Evolutionary conservation across 1,140 invertebrate genomes (phyloP), one percentile per base, ranked within the genome.

Genomic region (Halesus radiatus): DNA sequence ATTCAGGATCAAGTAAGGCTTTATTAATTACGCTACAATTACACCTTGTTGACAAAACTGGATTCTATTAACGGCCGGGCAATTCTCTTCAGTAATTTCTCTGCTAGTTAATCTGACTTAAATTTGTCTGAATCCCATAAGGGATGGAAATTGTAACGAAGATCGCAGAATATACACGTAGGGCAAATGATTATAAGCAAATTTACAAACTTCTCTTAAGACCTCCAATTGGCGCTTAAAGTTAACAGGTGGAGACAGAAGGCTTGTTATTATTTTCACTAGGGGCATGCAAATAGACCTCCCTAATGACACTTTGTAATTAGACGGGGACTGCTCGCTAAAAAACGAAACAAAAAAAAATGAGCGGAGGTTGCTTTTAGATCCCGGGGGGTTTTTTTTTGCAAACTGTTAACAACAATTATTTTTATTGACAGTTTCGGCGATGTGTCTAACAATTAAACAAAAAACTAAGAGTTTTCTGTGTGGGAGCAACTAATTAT

Each of bases 221-320:
- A 66, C 62, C 62, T 66, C 22, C 22, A 66, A 66, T 66, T 26
- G 62, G 29, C 22, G 62, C 13, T n/a, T 26, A 2, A 66, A 66
- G 23, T 66, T 16, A 29, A 32, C 29, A 66, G 62, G 62, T 29
- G 26, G 15, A 64, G 29, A 15, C 26, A 16, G 23, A 45, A 32
- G 62, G 62, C 26, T 66, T 66, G 62, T 66, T 66, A 66, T 66
- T 66, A 66, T 66, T 66, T 66, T n/a, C 22, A 66, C 62, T 37
- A 66, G 62, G 29, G 62, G 29, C 62, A 29, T 66, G 62, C 62
- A 66, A 66, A 66, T 66, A 66, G 26, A 15, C 22, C 62, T 66
- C 62, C 22, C 62, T 66, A 66, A 66, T 29, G 62, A 37, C 62
- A 66, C 62, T 66, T 66, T 29, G 13, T 66, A 66, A 66, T 66